These are phyloP conservation scores for Meiosimyza decipiens DNA, from an alignment of 2,888 invertebrate genomes.

Conservation along the genomic window DNA sequence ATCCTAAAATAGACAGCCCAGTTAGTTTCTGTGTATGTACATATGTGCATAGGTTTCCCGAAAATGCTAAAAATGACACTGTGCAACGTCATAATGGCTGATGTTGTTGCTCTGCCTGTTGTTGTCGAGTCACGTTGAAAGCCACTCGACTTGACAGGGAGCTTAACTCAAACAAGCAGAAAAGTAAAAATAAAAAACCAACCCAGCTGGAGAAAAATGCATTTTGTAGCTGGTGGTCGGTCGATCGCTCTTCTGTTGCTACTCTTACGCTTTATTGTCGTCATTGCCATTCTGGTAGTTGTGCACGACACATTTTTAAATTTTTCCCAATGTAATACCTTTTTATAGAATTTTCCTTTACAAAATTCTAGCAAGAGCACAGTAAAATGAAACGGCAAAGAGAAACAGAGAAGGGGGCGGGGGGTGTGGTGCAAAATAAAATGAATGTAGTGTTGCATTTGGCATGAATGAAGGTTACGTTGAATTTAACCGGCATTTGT, in stretches of 20 bases:
- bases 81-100: not conserved
- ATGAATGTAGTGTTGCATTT: too few species aligned
- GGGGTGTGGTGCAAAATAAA: too few species aligned
- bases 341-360: too few species aligned
- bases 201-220: slow-evolving; percentile 18
- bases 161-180: too few species aligned
- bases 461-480: slow-evolving; percentile 31
- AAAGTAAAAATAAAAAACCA: slow-evolving; percentile 2
- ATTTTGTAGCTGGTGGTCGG: not conserved
- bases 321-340: slow-evolving; percentile 8
- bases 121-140: not conserved
- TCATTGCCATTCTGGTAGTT: not conserved
- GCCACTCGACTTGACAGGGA: not conserved
- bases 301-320: slow-evolving; percentile 33
- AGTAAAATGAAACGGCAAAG: too few species aligned
- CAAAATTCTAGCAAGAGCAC: too few species aligned
- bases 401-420: too few species aligned
- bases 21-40: too few species aligned
- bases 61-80: too few species aligned
- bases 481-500: not conserved
- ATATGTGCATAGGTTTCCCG: too few species aligned
- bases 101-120: not conserved
- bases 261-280: not conserved
- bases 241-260: not conserved
- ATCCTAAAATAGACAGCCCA: too few species aligned